Percentiles rank a stretch among this genome's conserved stretches.
Evolutionary conservation across 2,113 vertebrate species (phyloP).

Genomic region (Menidia beryllina): DNA sequence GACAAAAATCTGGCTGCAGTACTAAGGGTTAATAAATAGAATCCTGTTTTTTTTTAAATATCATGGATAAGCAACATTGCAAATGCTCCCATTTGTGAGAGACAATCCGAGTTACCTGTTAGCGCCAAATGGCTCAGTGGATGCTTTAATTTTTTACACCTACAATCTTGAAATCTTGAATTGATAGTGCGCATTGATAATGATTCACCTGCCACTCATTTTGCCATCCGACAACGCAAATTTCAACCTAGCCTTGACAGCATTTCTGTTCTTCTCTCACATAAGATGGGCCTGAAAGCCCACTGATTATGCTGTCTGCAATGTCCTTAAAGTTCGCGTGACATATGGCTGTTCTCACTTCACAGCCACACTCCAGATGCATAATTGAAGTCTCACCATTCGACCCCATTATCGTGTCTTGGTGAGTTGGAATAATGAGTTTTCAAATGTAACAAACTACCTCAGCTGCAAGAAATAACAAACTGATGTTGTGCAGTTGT

Average conservation of each 20-base stretch:
- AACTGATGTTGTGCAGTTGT: no score
- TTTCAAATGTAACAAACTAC: slow-evolving; percentile 12
- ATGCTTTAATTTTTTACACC: slow-evolving; percentile 22
- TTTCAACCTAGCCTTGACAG: neutral
- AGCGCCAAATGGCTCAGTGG: slow-evolving; percentile 33
- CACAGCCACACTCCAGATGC: neutral
- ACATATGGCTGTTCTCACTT: neutral
- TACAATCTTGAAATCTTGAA: neutral
- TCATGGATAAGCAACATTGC: slow-evolving; percentile 60
- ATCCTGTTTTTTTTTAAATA: slow-evolving; percentile 43
- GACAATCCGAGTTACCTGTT: slow-evolving; percentile 42
- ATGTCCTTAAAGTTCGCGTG: neutral
- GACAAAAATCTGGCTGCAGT: slow-evolving; percentile 27
- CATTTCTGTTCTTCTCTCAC: neutral
- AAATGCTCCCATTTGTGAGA: slow-evolving; percentile 48
- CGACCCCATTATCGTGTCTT: neutral
- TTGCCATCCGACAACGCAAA: neutral
- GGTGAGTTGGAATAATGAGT: neutral
- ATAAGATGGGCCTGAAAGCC: neutral
- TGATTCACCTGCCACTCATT: neutral
- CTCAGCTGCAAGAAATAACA: neutral
- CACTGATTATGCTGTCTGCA: neutral
- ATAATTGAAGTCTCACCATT: neutral
- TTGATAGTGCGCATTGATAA: neutral
- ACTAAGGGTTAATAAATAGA: slow-evolving; percentile 39